phyloP scores from a whole-genome alignment of 2,113 vertebrate genomes.

The Pelmatolapia mariae region DNA sequence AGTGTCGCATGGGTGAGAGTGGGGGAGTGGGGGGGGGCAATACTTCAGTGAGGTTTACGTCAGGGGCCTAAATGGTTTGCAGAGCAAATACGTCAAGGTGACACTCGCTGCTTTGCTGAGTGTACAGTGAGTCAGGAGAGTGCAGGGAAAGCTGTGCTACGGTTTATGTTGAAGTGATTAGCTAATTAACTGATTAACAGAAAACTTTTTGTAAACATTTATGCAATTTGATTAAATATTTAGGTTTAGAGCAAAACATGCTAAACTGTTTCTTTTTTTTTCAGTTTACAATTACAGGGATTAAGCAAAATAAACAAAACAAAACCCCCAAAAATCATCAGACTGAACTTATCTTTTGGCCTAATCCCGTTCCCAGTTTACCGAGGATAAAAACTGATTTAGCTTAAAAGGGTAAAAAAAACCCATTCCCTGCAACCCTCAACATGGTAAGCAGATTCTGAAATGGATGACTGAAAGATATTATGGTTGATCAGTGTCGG shows the following conservation, averaged over 20 bases:
- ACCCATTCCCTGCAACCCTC: background rate
- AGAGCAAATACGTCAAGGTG: slow-evolving; percentile 51
- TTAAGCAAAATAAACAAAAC: background rate
- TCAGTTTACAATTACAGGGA: background rate
- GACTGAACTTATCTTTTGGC: background rate
- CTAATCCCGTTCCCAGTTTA: background rate
- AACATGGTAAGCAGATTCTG: background rate
- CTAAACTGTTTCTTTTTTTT: background rate
- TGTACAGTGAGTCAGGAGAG: background rate
- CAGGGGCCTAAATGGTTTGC: slow-evolving; percentile 41
- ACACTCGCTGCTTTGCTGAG: background rate
- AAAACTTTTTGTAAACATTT: background rate
- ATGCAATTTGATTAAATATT: background rate
- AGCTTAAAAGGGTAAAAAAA: background rate
- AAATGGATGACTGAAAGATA: background rate
- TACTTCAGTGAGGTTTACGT: slow-evolving; percentile 43
- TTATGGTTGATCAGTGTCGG: background rate
- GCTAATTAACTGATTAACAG: background rate
- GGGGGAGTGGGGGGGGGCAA: background rate
- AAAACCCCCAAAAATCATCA: background rate
- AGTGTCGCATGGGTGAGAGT: slow-evolving; percentile 34
- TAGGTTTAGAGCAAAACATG: background rate
- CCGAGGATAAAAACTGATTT: background rate
- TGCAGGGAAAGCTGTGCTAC: background rate
- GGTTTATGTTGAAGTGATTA: background rate